phyloP scores from a whole-genome alignment of 2,113 vertebrate species.

The Prietella phreatophila region DNA sequence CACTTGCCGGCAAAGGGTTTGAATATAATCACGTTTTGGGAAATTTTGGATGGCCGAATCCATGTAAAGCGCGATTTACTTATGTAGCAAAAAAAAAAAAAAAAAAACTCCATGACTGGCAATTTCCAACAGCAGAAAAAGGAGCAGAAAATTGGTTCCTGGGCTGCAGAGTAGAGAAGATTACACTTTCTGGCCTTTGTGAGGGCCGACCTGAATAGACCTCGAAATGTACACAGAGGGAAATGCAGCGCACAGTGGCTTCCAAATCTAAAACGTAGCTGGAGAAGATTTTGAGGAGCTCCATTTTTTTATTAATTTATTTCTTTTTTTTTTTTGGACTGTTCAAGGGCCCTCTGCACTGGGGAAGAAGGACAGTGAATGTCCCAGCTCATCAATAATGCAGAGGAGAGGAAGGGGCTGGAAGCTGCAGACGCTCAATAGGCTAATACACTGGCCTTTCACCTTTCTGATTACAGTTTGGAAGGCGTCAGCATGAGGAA shows the following conservation, averaged over 20 bases:
- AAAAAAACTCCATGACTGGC: constrained; percentile 71
- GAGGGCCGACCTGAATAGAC: constrained; percentile 72
- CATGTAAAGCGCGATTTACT: constrained; percentile 77
- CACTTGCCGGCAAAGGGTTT: constrained; percentile 74
- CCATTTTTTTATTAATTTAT: constrained; percentile 47
- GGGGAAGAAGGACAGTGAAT: constrained; percentile 69
- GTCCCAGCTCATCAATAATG: constrained; percentile 75
- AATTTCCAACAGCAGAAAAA: constrained; percentile 75
- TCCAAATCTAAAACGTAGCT: constrained; percentile 72
- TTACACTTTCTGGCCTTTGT: constrained; percentile 80
- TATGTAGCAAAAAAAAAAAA: constrained; percentile 74
- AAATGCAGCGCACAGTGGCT: constrained; percentile 54
- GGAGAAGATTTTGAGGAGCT: constrained; percentile 70
- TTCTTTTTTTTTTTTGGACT: constrained; percentile 56
- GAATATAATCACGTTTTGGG: constrained; percentile 69
- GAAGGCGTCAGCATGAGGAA: constrained; percentile 73
- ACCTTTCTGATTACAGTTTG: constrained; percentile 75
- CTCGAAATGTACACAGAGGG: constrained; percentile 60
- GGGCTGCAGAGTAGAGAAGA: constrained; percentile 76
- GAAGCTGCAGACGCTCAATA: constrained; percentile 72
- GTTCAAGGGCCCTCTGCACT: constrained; percentile 68
- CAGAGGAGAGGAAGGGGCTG: constrained; percentile 59
- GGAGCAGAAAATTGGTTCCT: constrained; percentile 81
- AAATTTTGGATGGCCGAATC: constrained; percentile 77
- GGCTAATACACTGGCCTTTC: constrained; percentile 80